phyloP scores from a whole-genome alignment of 2,797 vertebrate genomes.

The Pipistrellus pipistrellus region DNA sequence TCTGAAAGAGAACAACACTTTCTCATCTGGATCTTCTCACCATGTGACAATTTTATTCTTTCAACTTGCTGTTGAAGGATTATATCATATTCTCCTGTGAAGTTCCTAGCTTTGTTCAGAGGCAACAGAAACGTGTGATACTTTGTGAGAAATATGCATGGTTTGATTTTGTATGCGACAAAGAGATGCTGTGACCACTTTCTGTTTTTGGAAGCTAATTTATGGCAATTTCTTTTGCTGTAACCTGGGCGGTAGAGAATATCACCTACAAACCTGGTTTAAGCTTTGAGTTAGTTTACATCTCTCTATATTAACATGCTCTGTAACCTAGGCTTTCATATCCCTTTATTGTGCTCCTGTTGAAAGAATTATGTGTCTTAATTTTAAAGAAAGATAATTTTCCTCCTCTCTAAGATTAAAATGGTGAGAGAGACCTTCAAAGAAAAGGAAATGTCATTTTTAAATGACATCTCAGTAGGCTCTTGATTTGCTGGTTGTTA shows the following conservation, averaged over 20 bases:
- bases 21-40: background rate
- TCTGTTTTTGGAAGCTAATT: constrained; percentile 47
- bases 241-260: background rate
- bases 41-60: constrained; percentile 9
- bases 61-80: background rate
- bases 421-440: constrained; percentile 12
- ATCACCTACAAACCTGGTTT: background rate
- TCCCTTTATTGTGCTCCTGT: constrained; percentile 31
- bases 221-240: constrained; percentile 31
- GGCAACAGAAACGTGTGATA: background rate
- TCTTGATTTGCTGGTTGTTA: background rate
- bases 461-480: background rate
- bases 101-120: constrained; percentile 36
- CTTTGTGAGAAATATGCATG: background rate
- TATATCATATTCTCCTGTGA: constrained; percentile 18
- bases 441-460: constrained; percentile 20
- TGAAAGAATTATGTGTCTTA: constrained; percentile 36
- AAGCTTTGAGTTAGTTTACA: constrained; percentile 18
- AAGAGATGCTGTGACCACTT: background rate
- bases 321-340: background rate
- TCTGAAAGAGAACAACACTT: background rate
- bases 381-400: constrained; percentile 51
- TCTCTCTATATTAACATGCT: background rate
- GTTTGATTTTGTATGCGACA: background rate
- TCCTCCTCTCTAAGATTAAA: constrained; percentile 25